Conservation (phyloP, 2,797 vertebrate genomes). For the Diplodus sargus region DNA sequence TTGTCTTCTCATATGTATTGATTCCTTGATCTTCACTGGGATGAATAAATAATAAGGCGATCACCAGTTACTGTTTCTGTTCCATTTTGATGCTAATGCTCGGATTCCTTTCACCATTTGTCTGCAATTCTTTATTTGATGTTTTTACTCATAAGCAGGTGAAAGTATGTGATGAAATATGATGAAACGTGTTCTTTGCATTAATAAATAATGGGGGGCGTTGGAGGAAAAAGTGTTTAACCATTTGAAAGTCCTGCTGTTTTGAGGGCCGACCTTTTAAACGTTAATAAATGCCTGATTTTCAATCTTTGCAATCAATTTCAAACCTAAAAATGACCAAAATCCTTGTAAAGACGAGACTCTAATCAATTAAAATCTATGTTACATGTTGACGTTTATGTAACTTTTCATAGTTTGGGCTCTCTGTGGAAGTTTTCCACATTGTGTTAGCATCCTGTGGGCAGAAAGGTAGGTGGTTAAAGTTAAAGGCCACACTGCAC, state of each 20-base stretch:
- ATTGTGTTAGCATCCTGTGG: not conserved
- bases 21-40: no score
- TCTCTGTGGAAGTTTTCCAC: not conserved
- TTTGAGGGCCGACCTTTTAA: not conserved
- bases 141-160: no score
- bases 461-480: slow-evolving; percentile 5
- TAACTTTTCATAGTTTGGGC: not conserved
- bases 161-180: no score
- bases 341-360: not conserved
- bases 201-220: not conserved
- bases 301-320: not conserved
- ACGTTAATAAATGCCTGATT: not conserved
- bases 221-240: no score
- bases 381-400: not conserved
- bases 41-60: no score
- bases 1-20: no score
- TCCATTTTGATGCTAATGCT: not conserved
- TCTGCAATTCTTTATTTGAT: no score
- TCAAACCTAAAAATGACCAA: no score
- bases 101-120: not conserved
- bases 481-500: not conserved
- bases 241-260: not conserved
- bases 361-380: not conserved
- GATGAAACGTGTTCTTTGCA: not conserved
- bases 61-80: not conserved